Percentiles rank a stretch among this genome's conserved stretches.
Evolutionary conservation across 2,113 vertebrate genomes (phyloP).

Genomic region (Centropus bengalensis): DNA sequence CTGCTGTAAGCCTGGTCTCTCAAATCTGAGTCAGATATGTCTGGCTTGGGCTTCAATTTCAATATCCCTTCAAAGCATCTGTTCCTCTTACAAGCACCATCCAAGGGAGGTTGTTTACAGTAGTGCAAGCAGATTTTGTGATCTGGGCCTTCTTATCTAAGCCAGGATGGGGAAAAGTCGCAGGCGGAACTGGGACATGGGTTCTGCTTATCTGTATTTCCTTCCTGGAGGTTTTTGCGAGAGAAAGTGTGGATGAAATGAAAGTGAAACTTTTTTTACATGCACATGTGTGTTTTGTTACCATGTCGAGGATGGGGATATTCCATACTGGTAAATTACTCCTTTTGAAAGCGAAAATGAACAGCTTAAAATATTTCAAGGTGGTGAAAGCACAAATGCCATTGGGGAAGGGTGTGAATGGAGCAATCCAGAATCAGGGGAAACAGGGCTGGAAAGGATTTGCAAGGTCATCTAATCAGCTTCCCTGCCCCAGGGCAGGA

Average conservation of each 20-base stretch:
- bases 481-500: not conserved
- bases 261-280: not conserved
- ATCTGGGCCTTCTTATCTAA: not conserved
- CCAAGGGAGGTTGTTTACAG: not conserved
- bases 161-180: not conserved
- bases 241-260: not conserved
- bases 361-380: not conserved
- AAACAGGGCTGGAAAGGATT: not conserved
- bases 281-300: not conserved
- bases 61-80: not conserved
- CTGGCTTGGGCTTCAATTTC: not conserved
- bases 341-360: not conserved
- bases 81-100: not conserved
- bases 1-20: not conserved
- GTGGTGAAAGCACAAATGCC: not conserved
- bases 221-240: not conserved
- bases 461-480: not conserved
- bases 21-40: not conserved
- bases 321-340: not conserved
- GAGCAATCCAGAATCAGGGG: not conserved
- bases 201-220: accelerated
- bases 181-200: not conserved
- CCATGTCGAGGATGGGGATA: accelerated
- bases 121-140: not conserved
- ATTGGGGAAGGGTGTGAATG: not conserved